These are phyloP conservation scores for Hartigia nigra DNA, from an alignment of 2,888 invertebrate species.

Conservation along the genomic window DNA sequence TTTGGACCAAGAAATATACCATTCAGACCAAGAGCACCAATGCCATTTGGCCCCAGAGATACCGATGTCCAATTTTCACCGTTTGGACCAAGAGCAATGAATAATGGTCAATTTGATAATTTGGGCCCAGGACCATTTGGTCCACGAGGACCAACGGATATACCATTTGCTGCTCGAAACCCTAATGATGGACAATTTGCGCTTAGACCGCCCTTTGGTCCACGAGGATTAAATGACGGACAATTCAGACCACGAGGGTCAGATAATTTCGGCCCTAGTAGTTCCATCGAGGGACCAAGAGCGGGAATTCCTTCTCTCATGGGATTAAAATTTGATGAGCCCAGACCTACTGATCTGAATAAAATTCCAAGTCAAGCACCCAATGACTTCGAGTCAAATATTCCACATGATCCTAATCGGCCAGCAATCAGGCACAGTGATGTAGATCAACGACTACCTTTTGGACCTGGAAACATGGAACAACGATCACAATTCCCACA, in stretches of 20 bases:
- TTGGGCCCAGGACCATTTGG: constrained; percentile 11
- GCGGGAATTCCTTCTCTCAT: constrained; percentile 42
- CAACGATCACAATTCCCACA: constrained; percentile 20
- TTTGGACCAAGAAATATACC: constrained; percentile 27
- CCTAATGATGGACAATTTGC: constrained; percentile 25
- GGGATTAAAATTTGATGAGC: constrained; percentile 37
- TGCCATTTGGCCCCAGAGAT: constrained; percentile 31
- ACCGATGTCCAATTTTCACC: constrained; percentile 27
- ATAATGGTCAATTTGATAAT: constrained; percentile 3
- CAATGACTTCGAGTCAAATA: background rate
- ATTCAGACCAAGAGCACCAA: constrained; percentile 30
- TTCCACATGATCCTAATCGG: constrained; percentile 1
- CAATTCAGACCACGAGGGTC: constrained; percentile 19
- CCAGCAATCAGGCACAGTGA: background rate
- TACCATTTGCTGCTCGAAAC: constrained; percentile 9
- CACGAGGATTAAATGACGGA: constrained; percentile 26
- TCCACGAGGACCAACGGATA: constrained; percentile 12
- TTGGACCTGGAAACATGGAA: constrained; percentile 23
- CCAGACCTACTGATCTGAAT: constrained; percentile 6
- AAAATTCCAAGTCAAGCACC: constrained; percentile 1
- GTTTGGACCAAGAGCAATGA: constrained; percentile 23
- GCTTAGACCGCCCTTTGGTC: constrained; percentile 21
- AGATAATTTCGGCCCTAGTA: constrained; percentile 13
- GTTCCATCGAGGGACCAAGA: constrained; percentile 19
- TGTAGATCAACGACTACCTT: constrained; percentile 10